Evolutionary conservation across 2,113 vertebrate genomes (phyloP).

Genomic region (Drymodes brunneopygia): DNA sequence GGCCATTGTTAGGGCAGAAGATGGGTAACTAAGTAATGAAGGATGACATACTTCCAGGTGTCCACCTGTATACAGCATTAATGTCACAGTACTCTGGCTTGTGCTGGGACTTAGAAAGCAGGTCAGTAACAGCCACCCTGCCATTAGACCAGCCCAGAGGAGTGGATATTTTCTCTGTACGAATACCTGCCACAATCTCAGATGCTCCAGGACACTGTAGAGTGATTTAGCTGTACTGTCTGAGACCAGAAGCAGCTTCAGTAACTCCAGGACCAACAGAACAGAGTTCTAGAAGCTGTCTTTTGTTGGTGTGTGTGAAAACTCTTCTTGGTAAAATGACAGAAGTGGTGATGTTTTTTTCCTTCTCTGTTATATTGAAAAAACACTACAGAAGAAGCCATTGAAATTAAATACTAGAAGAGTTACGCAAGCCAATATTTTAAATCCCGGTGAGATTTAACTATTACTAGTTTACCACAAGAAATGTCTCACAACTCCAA

Average conservation of each 20-base stretch:
- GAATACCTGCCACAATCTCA: background rate
- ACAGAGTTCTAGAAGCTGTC: background rate
- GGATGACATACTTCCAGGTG: background rate
- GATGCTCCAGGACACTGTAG: background rate
- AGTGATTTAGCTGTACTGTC: background rate
- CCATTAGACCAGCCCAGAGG: background rate
- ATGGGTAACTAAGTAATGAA: background rate
- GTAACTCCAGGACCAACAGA: background rate
- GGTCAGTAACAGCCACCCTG: background rate
- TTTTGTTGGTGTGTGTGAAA: background rate
- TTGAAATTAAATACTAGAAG: background rate
- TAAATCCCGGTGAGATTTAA: background rate
- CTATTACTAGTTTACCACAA: background rate
- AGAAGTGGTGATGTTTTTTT: fast-evolving
- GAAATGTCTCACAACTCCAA: background rate
- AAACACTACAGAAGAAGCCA: background rate
- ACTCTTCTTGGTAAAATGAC: background rate
- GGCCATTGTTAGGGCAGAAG: background rate
- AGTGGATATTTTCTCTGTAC: background rate
- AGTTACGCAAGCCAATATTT: background rate
- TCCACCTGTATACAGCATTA: background rate
- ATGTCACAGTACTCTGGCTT: background rate
- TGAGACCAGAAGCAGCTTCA: background rate
- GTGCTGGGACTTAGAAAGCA: background rate
- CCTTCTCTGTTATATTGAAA: background rate